Base-by-base conservation (phyloP, 2,113 vertebrate species). In the Pelodiscus sinensis region DNA sequence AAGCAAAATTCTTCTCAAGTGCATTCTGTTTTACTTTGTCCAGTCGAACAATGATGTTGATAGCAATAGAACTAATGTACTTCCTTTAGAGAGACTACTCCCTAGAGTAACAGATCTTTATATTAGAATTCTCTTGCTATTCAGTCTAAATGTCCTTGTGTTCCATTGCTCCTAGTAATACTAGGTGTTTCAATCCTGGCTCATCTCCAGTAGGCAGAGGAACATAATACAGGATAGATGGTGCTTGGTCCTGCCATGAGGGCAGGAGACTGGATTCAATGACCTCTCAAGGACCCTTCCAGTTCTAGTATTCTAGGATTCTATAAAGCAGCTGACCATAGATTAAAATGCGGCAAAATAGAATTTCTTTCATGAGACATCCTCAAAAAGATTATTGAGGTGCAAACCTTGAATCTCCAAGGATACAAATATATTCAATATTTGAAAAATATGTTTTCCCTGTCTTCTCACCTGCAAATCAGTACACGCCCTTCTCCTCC, bases 381-480 rank as follows among this genome's bases (percentile, higher is more conserved):
- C n/a, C 92, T 93, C 89, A 84, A 83, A 90, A 86, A 93, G 86
- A 94, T 93, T 92, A 90, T 44, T 44, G 44, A 44, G 44, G 6
- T 44, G 44, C 82, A 94, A 89, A 90, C 86, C 83, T 92, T 93
- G 93, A 92, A 89, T 96, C 86, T 93, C 88, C 95, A 88, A 73
- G 87, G 81, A 68, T 87, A 84, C 86, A 90, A 96, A 93, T 95
- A 96, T 91, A 82, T 95, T 88, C 81, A 75, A 55, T 95, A 93
- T 95, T 93, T 95, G 91, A 86, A 95, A 95, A 96, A 91, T n/a
- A n/a, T 79, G 88, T 95, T 97, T 96, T 85, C 82, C 65, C 86
- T 92, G 90, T 84, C 92, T 92, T 88, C 94, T 96, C 92, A 92
- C 96, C 96, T 94, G 89, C 92, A 97, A 91, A 95, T 96, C 96